phyloP scores from a whole-genome alignment of 2,113 vertebrate genomes.

The Scomber japonicus region DNA sequence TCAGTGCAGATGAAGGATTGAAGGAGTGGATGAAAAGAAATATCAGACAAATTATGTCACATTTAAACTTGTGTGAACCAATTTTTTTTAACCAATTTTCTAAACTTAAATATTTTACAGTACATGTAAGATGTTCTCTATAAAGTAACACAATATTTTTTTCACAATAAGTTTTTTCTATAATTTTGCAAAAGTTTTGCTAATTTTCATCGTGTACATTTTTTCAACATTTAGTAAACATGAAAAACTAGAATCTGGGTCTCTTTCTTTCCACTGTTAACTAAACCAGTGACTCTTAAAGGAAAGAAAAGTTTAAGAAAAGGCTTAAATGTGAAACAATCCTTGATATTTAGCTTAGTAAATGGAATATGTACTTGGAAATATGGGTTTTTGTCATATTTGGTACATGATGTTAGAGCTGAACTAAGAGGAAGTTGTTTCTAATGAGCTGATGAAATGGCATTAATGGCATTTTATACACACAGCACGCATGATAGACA shows the following conservation, averaged over 20 bases:
- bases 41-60: slow-evolving; percentile 5
- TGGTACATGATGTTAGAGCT: slow-evolving; percentile 25
- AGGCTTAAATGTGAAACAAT: slow-evolving; percentile 30
- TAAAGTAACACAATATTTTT: not conserved
- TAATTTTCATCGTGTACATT: too few species aligned
- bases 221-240: not conserved
- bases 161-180: not conserved
- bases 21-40: slow-evolving; percentile 25
- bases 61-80: slow-evolving; percentile 12
- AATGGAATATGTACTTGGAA: not conserved
- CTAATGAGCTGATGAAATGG: not conserved
- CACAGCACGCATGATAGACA: slow-evolving; percentile 6
- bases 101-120: not conserved
- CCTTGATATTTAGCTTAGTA: not conserved
- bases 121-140: not conserved
- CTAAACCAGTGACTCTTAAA: not conserved
- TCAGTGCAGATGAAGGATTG: slow-evolving; percentile 33
- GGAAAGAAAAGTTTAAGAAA: not conserved
- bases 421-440: slow-evolving; percentile 20
- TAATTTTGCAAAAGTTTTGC: not conserved
- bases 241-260: not conserved
- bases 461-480: not conserved
- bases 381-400: slow-evolving; percentile 4
- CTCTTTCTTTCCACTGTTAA: not conserved
- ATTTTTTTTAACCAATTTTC: not conserved